A percentile compares a stretch with the other conserved stretches of the same genome.
phyloP scores from a whole-genome alignment of 1,140 invertebrate genomes.

The Triops cancriformis region DNA sequence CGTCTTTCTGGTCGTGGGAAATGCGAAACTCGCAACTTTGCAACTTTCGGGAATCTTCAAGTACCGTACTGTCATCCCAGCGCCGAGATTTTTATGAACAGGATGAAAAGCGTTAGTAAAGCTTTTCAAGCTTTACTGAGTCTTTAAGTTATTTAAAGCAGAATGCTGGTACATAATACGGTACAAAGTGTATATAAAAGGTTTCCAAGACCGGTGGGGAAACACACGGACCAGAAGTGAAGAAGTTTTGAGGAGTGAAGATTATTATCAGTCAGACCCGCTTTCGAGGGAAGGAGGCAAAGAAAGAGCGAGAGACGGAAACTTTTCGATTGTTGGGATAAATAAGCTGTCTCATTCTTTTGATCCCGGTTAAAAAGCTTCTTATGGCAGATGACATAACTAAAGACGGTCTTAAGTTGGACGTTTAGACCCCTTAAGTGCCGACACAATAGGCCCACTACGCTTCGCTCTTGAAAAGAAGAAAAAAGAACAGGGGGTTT shows the following conservation, averaged over 20 bases:
- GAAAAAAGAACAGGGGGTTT: background rate
- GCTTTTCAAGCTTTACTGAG: too few relatives aligned
- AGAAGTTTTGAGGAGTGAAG: background rate
- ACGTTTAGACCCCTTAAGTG: background rate
- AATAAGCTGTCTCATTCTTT: background rate
- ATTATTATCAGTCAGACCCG: background rate
- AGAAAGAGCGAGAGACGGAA: background rate
- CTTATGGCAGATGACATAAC: background rate
- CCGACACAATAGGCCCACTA: background rate
- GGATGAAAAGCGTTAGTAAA: too few relatives aligned
- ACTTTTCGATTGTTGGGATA: constrained; percentile 1
- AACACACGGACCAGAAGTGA: constrained; percentile 40
- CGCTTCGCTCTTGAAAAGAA: background rate
- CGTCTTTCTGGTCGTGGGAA: background rate
- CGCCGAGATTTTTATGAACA: too few relatives aligned
- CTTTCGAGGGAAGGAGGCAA: background rate
- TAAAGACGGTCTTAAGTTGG: background rate
- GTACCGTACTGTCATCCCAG: too few relatives aligned
- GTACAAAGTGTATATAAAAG: too few relatives aligned
- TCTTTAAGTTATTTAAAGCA: too few relatives aligned
- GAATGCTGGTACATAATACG: too few relatives aligned
- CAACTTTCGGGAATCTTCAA: background rate
- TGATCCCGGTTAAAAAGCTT: background rate
- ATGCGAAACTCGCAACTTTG: background rate
- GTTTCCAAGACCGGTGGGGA: constrained; percentile 38